These are phyloP conservation scores for Lycaena phlaeas DNA, from an alignment of 2,888 invertebrate genomes.

Conservation along the genomic window DNA sequence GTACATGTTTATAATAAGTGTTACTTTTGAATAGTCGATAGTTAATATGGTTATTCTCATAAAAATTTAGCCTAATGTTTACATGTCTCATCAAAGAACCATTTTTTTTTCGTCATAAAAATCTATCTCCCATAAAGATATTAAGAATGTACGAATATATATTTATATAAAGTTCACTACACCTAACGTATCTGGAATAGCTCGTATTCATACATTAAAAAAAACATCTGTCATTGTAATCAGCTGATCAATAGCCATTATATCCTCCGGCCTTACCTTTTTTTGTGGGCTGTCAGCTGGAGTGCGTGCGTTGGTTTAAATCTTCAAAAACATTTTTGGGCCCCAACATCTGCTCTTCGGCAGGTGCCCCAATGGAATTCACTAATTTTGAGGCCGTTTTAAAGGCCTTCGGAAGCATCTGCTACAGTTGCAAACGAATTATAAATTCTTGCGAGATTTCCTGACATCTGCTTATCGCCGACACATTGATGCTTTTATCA, in stretches of 20 bases:
- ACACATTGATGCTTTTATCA: no score
- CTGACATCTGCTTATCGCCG: slow-evolving; percentile 2
- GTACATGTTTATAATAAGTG: no score
- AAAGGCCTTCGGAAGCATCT: slow-evolving; percentile 15
- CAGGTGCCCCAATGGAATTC: slow-evolving; percentile 53
- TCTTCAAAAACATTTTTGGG: slow-evolving; percentile 45
- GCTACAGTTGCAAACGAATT: slow-evolving; percentile 12
- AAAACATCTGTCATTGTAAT: slow-evolving; percentile 20
- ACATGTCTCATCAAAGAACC: no score
- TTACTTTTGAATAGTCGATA: no score
- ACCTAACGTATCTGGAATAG: no score
- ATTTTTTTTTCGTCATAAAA: no score
- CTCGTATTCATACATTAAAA: no score
- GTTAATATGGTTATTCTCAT: no score
- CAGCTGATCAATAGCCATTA: slow-evolving; percentile 39
- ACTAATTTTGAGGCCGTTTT: slow-evolving; percentile 25
- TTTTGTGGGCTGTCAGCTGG: slow-evolving; percentile 52
- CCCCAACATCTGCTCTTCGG: slow-evolving; percentile 50
- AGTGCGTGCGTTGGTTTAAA: slow-evolving; percentile 43
- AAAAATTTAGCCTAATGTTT: no score
- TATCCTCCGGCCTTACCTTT: slow-evolving; percentile 23
- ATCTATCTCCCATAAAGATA: no score
- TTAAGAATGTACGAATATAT: no score
- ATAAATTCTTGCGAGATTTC: not conserved
- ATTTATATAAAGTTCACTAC: no score